Evolutionary conservation across 2,797 vertebrate species (phyloP).

Genomic region (Babyrousa celebensis): DNA sequence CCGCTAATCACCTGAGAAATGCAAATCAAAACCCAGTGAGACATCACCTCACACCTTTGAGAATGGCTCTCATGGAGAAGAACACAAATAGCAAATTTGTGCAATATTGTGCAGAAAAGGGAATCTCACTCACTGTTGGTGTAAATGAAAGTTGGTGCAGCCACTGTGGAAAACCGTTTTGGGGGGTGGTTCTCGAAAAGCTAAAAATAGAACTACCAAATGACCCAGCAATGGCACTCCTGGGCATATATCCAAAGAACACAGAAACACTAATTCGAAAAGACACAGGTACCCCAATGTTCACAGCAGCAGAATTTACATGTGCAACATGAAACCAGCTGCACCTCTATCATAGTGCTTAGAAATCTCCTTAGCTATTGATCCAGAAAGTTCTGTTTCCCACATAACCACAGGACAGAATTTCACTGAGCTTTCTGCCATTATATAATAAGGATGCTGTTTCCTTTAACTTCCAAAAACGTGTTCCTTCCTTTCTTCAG

Average conservation of each 20-base stretch:
- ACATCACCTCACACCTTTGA: neutral
- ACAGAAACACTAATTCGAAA: neutral
- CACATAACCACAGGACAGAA: neutral
- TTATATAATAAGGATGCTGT: neutral
- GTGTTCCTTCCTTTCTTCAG: neutral
- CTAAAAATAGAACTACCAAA: neutral
- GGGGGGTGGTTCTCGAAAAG: neutral
- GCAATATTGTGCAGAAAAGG: neutral
- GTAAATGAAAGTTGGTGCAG: neutral
- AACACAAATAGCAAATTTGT: neutral
- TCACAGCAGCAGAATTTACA: neutral
- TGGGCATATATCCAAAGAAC: neutral
- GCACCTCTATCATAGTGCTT: neutral
- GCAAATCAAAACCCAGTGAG: neutral
- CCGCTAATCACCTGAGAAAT: neutral
- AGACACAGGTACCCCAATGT: neutral
- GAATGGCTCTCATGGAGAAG: neutral
- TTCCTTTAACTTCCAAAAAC: slow-evolving; percentile 5
- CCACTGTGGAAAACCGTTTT: neutral
- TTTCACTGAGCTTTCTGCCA: neutral
- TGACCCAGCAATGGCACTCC: neutral
- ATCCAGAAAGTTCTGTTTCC: neutral
- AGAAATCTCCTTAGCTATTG: neutral
- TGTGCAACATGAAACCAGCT: neutral
- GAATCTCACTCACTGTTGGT: neutral